These are phyloP conservation scores for Elephantulus edwardii DNA, from an alignment of 2,113 vertebrate genomes.

Conservation along the genomic window DNA sequence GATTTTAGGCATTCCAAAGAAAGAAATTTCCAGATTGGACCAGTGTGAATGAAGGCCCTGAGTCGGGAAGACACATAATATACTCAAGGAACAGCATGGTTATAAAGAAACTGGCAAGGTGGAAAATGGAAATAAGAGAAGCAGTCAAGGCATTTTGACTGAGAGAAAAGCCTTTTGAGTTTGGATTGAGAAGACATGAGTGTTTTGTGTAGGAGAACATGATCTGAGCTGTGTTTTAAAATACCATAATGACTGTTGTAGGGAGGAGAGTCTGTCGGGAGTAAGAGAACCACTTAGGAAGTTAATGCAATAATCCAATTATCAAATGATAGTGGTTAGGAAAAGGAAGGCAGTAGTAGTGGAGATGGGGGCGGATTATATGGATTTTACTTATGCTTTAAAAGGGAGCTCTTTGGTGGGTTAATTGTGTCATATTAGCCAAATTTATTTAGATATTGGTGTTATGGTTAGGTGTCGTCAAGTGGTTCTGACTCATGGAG, in stretches of 20 bases:
- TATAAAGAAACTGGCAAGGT: neutral
- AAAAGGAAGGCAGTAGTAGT: rapidly evolving
- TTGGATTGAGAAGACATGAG: neutral
- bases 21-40: neutral
- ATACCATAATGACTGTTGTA: neutral
- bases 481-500: no score
- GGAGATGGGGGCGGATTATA: neutral
- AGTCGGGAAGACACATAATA: neutral
- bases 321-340: neutral
- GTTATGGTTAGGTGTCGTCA: no score
- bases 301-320: neutral
- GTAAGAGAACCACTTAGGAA: neutral
- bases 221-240: neutral
- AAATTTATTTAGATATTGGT: neutral
- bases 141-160: neutral
- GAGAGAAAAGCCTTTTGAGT: conserved; percentile 13
- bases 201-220: neutral
- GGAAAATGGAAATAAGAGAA: neutral
- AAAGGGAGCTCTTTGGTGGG: neutral
- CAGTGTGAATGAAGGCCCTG: neutral
- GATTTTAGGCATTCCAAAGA: neutral
- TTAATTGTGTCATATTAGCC: neutral
- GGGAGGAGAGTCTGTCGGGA: neutral
- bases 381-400: neutral
- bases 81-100: neutral